Evolutionary conservation across 2,888 invertebrate species (phyloP).

Genomic region (Petrophora chlorosata): DNA sequence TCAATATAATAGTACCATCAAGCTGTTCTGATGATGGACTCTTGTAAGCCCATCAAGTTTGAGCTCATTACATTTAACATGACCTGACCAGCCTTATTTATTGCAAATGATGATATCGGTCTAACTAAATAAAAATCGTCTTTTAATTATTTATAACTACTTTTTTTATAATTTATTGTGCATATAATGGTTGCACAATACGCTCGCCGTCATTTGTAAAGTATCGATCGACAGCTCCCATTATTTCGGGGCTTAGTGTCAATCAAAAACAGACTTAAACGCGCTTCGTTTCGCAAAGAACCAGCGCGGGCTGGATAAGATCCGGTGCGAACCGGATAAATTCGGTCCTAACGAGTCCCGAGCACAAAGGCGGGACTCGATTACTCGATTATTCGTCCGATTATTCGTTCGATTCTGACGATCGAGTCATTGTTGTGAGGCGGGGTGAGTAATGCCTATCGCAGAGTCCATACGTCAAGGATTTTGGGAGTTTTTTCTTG

Average conservation of each 20-base stretch:
- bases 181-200: too few species aligned
- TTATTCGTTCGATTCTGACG: constrained; percentile 53
- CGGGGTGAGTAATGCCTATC: constrained; percentile 27
- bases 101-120: too few species aligned
- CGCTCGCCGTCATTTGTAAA: constrained; percentile 32
- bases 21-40: too few species aligned
- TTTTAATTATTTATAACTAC: too few species aligned
- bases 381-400: constrained; percentile 48
- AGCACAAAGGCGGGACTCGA: constrained; percentile 55
- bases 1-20: too few species aligned
- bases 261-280: constrained; percentile 63
- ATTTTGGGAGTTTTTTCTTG: constrained; percentile 14
- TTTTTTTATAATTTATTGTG: too few species aligned
- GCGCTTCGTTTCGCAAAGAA: constrained; percentile 49
- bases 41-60: too few species aligned
- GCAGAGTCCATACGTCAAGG: constrained; percentile 29
- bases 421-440: constrained; percentile 53
- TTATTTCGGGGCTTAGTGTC: constrained; percentile 66
- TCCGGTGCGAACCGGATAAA: constrained; percentile 50
- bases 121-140: too few species aligned
- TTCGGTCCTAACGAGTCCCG: constrained; percentile 54
- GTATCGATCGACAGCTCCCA: constrained; percentile 45
- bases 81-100: too few species aligned
- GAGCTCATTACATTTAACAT: too few species aligned
- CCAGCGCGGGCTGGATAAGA: constrained; percentile 44